These are phyloP conservation scores for Pomacea canaliculata DNA, from an alignment of 2,888 invertebrate genomes.

Conservation along the genomic window DNA sequence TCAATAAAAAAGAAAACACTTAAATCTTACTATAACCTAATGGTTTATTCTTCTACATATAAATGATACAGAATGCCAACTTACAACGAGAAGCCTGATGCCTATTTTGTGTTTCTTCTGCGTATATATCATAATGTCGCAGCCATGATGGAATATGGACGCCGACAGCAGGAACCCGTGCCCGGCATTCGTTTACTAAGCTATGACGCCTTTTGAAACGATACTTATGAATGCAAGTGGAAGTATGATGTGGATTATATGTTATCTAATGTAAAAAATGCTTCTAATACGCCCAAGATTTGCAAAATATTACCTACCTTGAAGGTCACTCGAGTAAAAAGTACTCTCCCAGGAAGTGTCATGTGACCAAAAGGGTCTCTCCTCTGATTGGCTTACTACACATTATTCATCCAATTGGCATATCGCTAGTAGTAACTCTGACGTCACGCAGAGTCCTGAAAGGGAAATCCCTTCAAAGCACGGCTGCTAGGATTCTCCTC, in stretches of 20 bases:
- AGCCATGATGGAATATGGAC: conserved; percentile 28
- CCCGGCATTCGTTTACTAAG: conserved; percentile 8
- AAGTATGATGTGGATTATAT: not conserved
- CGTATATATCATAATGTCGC: conserved; percentile 16
- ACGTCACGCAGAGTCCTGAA: conserved; percentile 30
- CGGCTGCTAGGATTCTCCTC: no score
- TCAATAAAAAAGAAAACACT: not conserved
- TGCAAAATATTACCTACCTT: conserved; percentile 19
- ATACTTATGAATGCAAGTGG: not conserved
- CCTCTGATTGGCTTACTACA: conserved; percentile 36
- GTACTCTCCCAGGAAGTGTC: conserved; percentile 32
- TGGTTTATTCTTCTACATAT: not conserved
- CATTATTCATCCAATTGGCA: conserved; percentile 39
- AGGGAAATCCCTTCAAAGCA: conserved; percentile 28
- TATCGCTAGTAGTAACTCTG: conserved; percentile 38
- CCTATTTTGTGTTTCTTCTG: not conserved
- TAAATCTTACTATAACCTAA: not conserved
- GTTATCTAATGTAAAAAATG: not conserved
- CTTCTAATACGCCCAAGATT: not conserved
- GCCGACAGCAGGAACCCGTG: conserved; percentile 7
- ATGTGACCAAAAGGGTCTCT: conserved; percentile 36
- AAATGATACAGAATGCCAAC: not conserved
- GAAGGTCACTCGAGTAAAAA: conserved; percentile 25
- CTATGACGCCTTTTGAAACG: not conserved
- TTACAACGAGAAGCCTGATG: not conserved